These are phyloP conservation scores for Laothoe populi DNA, from an alignment of 2,888 invertebrate genomes.

Conservation along the genomic window DNA sequence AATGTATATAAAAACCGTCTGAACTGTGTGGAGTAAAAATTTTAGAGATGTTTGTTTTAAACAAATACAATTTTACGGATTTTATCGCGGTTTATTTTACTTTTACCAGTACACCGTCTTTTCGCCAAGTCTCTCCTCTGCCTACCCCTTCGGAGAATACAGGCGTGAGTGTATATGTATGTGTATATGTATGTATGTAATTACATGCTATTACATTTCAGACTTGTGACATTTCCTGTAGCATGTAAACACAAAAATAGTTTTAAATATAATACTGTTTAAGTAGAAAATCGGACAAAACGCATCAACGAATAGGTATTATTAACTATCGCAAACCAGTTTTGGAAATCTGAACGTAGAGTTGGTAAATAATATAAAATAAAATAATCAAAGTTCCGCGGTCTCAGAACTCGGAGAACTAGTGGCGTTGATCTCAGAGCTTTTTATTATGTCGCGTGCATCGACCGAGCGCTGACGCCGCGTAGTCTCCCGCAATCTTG, in stretches of 20 bases:
- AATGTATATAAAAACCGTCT: slow-evolving; percentile 32
- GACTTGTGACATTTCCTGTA: too few relatives aligned
- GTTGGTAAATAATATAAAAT: slow-evolving; percentile 17
- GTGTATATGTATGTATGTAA: too few relatives aligned
- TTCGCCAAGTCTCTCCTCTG: too few relatives aligned
- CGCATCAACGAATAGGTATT: neutral
- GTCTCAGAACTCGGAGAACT: slow-evolving; percentile 34
- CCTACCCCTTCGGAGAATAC: too few relatives aligned
- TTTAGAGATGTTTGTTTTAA: neutral
- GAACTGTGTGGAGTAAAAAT: neutral
- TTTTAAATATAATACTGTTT: neutral
- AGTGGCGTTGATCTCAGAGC: slow-evolving; percentile 40
- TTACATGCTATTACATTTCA: too few relatives aligned
- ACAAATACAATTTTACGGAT: too few relatives aligned
- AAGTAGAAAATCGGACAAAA: neutral
- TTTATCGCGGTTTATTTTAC: too few relatives aligned
- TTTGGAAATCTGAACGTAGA: slow-evolving; percentile 1
- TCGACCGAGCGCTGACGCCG: slow-evolving; percentile 76
- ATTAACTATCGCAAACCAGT: neutral
- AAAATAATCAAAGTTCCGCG: slow-evolving; percentile 34
- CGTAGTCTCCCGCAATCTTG: slow-evolving; percentile 71
- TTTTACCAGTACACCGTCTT: too few relatives aligned
- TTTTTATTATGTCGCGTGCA: slow-evolving; percentile 61
- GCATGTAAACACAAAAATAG: neutral
- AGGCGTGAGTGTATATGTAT: too few relatives aligned